Base-by-base conservation (phyloP, 2,888 invertebrate species). In the Salpingus planirostris region DNA sequence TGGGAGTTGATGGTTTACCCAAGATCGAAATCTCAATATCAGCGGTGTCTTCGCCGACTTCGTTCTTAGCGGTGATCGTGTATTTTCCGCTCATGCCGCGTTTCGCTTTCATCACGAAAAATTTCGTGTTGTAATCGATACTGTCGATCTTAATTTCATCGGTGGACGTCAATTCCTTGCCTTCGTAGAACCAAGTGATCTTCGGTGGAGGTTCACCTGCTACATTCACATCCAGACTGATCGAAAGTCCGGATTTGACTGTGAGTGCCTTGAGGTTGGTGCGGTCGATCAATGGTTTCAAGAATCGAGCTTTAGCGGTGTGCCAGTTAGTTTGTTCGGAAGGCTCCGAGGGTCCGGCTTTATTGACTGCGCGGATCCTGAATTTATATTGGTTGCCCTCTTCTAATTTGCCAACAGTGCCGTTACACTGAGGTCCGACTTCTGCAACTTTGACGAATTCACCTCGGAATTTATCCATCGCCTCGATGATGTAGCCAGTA, bases 311-410 rank as follows among this genome's bases (percentile, higher is more conserved):
- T 57, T 91, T 91, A 44, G 89, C 90, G 2, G 85, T 85, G 54
- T 92, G 91, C 71, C 88, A 88, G 66, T 87, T 85, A 29, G 90
- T 90, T 56, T 87, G 85, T 64, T 92, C 91, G 13, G 88, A 88
- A 1, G 92, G 88, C 50, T 90, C 89, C 0, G 91, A 91, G 23
- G 79, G 80, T 1, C 98, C 97, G 25, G 93, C 93, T 67, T 92
- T 90, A 67, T 98, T 98, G 8, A 95, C 68, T 11, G 97, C 97
- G n/a, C 87, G 74, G 2, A 93, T 77, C 18, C 92, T 72, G 74
- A 95, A 96, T 64, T 95, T 92, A 62, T 96, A 96, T 56, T 92
- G 91, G 63, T 90, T 90, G 11, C 92, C 92, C 66, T 92, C 90
- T 56, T 90, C 89, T 51, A 96, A 67, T 63, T 85, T 85, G 0